Percentiles rank a stretch among this genome's conserved stretches.
Evolutionary conservation across 2,888 invertebrate species (phyloP).

Genomic region (Tenthredo notha): DNA sequence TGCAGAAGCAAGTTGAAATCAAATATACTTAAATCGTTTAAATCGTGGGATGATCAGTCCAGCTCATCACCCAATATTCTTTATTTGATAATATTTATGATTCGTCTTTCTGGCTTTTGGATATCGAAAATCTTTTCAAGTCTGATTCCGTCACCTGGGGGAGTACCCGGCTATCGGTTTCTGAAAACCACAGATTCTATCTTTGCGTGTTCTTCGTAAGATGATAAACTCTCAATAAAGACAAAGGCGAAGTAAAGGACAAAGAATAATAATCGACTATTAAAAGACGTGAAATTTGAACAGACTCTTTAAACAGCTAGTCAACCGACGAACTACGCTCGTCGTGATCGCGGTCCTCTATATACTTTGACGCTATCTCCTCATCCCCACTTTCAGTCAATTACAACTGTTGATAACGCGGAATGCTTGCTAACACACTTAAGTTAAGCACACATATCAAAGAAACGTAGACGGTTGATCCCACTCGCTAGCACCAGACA

Average conservation of each 20-base stretch:
- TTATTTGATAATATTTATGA: background rate
- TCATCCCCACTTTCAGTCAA: slow-evolving; percentile 26
- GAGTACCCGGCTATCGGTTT: background rate
- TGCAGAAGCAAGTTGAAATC: background rate
- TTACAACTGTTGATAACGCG: slow-evolving; percentile 51
- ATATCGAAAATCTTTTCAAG: background rate
- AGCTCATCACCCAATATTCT: background rate
- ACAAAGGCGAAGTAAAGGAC: background rate
- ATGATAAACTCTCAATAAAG: background rate
- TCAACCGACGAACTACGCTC: slow-evolving; percentile 43
- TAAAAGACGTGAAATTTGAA: background rate
- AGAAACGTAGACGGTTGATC: background rate
- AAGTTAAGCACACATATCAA: slow-evolving; percentile 6
- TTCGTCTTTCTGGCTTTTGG: background rate
- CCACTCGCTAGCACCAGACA: slow-evolving; percentile 15
- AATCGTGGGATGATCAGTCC: background rate
- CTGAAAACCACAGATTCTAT: background rate
- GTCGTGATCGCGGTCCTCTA: slow-evolving; percentile 15
- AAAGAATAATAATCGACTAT: background rate
- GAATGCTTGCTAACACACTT: slow-evolving; percentile 45
- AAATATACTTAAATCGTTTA: slow-evolving; percentile 4
- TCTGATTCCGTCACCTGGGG: background rate
- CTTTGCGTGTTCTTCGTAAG: background rate
- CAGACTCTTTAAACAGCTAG: background rate
- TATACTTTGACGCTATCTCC: slow-evolving; percentile 42